phyloP scores from a whole-genome alignment of 2,888 invertebrate genomes.

The Drosophila kanekoi region DNA sequence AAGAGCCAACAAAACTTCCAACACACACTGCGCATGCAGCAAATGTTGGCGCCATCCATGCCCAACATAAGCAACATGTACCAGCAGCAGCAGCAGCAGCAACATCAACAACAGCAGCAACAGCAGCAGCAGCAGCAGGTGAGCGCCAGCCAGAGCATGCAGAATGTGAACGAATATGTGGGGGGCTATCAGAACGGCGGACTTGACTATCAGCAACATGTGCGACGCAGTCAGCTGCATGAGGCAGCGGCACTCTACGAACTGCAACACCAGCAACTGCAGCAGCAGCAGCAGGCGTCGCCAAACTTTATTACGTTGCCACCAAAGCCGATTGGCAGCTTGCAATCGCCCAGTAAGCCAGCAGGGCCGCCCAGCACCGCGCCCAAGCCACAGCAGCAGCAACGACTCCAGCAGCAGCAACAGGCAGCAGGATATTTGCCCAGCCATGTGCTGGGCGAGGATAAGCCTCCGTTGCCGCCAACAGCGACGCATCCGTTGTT shows the following conservation, averaged over 20 bases:
- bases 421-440: constrained; percentile 49
- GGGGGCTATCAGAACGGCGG: constrained; percentile 72
- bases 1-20: constrained; percentile 82
- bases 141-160: constrained; percentile 85
- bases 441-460: constrained; percentile 61
- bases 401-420: constrained; percentile 42
- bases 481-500: constrained; percentile 90
- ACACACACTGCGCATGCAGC: constrained; percentile 83
- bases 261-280: constrained; percentile 58
- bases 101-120: constrained; percentile 69
- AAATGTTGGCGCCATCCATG: constrained; percentile 85
- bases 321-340: constrained; percentile 77
- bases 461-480: constrained; percentile 89
- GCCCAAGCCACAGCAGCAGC: constrained; percentile 66
- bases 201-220: constrained; percentile 68
- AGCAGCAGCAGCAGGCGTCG: constrained; percentile 85
- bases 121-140: constrained; percentile 69
- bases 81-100: constrained; percentile 77
- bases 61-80: constrained; percentile 84
- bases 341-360: constrained; percentile 84
- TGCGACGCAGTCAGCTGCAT: constrained; percentile 84
- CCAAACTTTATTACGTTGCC: constrained; percentile 80
- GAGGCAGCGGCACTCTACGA: constrained; percentile 87
- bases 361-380: constrained; percentile 61
- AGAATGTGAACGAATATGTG: constrained; percentile 83